Percentiles rank a stretch among this genome's conserved stretches.
phyloP scores from a whole-genome alignment of 2,113 vertebrate species.

The Coptodon bakossiorum region DNA sequence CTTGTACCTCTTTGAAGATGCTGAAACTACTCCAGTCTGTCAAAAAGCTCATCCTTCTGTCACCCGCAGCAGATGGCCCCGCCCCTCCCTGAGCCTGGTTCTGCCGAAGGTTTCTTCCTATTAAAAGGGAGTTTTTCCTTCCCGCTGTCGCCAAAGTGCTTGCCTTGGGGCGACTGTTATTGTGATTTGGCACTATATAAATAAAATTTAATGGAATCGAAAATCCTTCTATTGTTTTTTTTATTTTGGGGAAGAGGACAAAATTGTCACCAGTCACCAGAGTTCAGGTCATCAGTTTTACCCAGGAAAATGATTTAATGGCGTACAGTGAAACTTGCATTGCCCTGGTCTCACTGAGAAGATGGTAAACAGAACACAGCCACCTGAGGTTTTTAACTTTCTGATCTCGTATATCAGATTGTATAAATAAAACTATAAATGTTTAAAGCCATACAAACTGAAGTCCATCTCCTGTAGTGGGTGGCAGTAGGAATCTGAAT shows the following conservation, averaged over 20 bases:
- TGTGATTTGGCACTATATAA: not conserved
- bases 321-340: rapidly evolving
- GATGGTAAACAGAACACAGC: not conserved
- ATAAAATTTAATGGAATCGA: not conserved
- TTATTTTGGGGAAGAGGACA: not conserved
- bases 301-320: not conserved
- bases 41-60: not conserved
- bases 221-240: not conserved
- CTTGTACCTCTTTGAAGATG: not conserved
- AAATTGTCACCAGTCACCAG: not conserved
- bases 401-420: not conserved
- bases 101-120: rapidly evolving
- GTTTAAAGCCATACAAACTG: not conserved
- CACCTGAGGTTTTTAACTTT: not conserved
- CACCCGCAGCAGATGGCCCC: not conserved
- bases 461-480: not conserved
- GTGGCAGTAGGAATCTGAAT: not conserved
- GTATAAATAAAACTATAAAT: not conserved
- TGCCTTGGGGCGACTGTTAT: not conserved
- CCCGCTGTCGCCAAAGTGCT: not conserved
- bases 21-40: not conserved
- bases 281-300: not conserved
- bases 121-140: not conserved
- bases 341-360: not conserved
- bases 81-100: not conserved